Percentiles rank a stretch among this genome's conserved stretches.
Evolutionary conservation across 2,113 vertebrate species (phyloP).

Genomic region (Varanus salvator): DNA sequence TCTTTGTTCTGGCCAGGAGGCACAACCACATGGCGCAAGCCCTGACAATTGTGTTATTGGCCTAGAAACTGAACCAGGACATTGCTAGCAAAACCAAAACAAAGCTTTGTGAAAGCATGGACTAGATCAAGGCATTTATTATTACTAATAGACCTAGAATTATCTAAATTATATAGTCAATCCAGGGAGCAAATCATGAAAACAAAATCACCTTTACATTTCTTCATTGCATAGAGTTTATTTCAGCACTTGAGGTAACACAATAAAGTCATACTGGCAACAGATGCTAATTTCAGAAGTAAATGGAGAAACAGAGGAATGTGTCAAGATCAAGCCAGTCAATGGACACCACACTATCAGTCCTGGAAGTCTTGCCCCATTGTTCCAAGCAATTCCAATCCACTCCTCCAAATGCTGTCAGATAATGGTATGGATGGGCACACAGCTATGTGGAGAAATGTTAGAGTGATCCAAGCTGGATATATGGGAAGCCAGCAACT

Average conservation of each 20-base stretch:
- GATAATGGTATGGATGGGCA: background rate
- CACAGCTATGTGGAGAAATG: background rate
- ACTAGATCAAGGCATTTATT: background rate
- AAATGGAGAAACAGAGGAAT: background rate
- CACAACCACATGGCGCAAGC: slow-evolving; percentile 20
- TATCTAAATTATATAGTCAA: background rate
- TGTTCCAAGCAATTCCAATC: background rate
- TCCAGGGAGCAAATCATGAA: background rate
- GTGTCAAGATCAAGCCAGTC: background rate
- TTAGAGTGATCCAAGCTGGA: too few relatives aligned
- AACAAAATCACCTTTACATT: background rate
- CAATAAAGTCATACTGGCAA: background rate
- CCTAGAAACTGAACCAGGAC: background rate
- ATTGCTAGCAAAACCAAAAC: background rate
- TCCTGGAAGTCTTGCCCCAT: background rate
- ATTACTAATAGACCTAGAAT: background rate
- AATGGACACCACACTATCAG: background rate
- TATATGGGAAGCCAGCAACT: background rate
- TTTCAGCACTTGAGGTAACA: background rate
- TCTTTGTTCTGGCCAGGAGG: background rate
- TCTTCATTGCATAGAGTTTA: background rate
- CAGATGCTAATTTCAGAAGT: background rate
- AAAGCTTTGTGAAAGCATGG: background rate
- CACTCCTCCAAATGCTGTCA: background rate
- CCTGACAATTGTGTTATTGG: background rate